Evolutionary conservation across 1,140 invertebrate species (phyloP).

Genomic region (Ctenoplectra terminalis): DNA sequence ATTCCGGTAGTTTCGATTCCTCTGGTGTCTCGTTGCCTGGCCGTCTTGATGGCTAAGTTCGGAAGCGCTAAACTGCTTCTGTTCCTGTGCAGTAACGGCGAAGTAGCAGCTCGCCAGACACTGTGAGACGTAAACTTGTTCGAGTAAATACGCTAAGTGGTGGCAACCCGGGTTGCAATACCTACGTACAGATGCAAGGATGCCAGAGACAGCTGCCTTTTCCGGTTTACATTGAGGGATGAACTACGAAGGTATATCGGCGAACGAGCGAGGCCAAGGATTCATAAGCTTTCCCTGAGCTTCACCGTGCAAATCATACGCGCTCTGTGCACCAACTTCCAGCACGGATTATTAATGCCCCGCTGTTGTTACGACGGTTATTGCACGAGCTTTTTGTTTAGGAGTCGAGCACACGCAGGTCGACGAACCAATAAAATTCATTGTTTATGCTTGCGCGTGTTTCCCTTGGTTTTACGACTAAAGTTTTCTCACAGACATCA

Average conservation of each 20-base stretch:
- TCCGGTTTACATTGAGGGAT: slow-evolving; percentile 19
- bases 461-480: neutral
- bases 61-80: slow-evolving; percentile 20
- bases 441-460: neutral
- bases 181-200: neutral
- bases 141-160: slow-evolving; percentile 46
- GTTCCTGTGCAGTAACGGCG: neutral
- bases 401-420: neutral
- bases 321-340: neutral
- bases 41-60: slow-evolving; percentile 31
- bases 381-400: neutral
- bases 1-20: slow-evolving; percentile 7
- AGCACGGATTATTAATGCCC: slow-evolving; percentile 9
- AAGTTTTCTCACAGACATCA: neutral
- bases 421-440: slow-evolving; percentile 13
- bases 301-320: neutral
- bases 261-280: neutral
- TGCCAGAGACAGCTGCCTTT: slow-evolving; percentile 26
- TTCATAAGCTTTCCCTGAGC: neutral
- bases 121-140: slow-evolving; percentile 26
- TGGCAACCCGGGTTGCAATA: neutral
- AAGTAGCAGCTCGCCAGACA: slow-evolving; percentile 4
- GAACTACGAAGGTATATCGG: slow-evolving; percentile 10
- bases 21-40: neutral
- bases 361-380: neutral